Base-by-base conservation (phyloP, 2,797 vertebrate genomes). In the Heterohyrax brucei region DNA sequence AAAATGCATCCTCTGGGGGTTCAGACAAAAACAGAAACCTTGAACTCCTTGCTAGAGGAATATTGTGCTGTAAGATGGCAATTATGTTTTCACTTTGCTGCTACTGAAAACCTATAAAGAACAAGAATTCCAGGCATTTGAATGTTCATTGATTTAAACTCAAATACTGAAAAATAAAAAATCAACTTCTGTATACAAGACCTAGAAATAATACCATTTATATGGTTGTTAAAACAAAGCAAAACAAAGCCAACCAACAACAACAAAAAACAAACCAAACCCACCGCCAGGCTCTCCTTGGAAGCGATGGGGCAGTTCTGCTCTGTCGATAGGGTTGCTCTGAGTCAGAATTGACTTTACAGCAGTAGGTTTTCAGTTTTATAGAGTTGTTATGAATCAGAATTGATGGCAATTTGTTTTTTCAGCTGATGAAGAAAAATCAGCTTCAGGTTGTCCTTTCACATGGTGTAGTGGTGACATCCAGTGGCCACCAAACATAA, bases 391-490 rank as follows among this genome's bases (percentile, higher is more conserved):
- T 16, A 56, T 56, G 53, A 56, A 16, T 56, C 53, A 2, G 53
- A 56, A 16, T 56, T 13, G 53, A 56, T 16, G 39, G 39, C 39
- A 39, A 39, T 39, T 39, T 39, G 39, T 39, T 39, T 56, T 16
- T 2, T 14, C 50, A 56, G 53, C 53, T 14, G 21, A 64, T 64
- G 24, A 24, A 64, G 61, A 64, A 64, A 8, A 64, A 8, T 64
- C 28, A 46, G 14, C 2, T 91, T 95, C 46, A 0, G 70, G 12
- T 13, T 90, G 28, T n/a, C 28, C 88, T 85, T 95, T 82, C 44
- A 12, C 21, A 19, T 97, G 90, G 97, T 88, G 96, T 66, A 91
- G 93, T 66, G 30, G 7, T 80, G 98, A 96, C 98, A 98, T 96
- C 98, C 97, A 96, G 95, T 98, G 98, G 94, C 76, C 44, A 84